Conservation (phyloP, 2,888 invertebrate species). For the Folsomia manolachei region DNA sequence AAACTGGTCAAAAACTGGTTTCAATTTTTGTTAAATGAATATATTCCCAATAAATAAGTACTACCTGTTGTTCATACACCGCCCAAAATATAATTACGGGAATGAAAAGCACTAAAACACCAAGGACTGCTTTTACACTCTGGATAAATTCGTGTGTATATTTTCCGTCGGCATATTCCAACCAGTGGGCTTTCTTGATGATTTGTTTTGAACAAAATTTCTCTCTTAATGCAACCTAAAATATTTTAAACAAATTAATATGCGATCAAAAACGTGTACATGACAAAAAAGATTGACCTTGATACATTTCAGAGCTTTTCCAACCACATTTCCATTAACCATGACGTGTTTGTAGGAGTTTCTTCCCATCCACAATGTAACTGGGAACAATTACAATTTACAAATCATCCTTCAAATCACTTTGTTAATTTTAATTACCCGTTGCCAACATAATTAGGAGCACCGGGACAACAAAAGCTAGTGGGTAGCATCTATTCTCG, state of each 20-base stretch:
- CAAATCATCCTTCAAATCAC: no score
- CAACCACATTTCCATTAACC: slow-evolving; percentile 61
- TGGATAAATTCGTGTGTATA: slow-evolving; percentile 55
- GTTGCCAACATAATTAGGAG: slow-evolving; percentile 8
- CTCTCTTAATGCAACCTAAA: not conserved
- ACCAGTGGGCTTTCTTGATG: slow-evolving; percentile 55
- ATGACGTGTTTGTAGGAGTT: slow-evolving; percentile 73
- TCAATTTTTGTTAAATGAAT: not conserved
- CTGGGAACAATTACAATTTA: not conserved
- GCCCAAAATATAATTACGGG: slow-evolving; percentile 62
- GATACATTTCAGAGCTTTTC: not conserved
- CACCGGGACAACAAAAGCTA: slow-evolving; percentile 12
- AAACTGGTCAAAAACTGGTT: slow-evolving; percentile 54
- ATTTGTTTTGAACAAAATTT: slow-evolving; percentile 35
- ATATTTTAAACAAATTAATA: not conserved
- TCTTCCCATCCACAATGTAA: slow-evolving; percentile 65
- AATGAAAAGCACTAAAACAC: slow-evolving; percentile 56
- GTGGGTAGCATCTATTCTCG: slow-evolving; percentile 10
- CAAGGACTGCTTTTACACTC: slow-evolving; percentile 55
- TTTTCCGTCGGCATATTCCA: slow-evolving; percentile 58
- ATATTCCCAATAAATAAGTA: not conserved
- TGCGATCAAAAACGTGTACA: slow-evolving; percentile 9
- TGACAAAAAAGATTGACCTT: not conserved
- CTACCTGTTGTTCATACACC: slow-evolving; percentile 62
- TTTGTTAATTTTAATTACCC: slow-evolving; percentile 3